Evolutionary conservation across 2,113 vertebrate genomes (phyloP), one percentile per base, ranked within the genome.

Genomic region (Rissa tridactyla): DNA sequence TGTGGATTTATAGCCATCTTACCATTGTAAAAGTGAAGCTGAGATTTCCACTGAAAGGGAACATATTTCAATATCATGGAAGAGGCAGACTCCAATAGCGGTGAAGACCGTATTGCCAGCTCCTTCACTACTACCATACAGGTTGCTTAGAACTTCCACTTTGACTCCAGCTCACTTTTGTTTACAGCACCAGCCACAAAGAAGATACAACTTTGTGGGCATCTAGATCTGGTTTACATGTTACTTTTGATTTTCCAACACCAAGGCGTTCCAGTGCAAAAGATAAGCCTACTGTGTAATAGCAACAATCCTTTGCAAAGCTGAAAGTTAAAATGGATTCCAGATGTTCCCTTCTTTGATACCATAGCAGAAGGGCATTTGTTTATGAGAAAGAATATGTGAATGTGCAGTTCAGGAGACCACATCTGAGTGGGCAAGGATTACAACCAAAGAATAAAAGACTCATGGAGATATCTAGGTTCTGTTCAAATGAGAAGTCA

Each of bases 31-130:
- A 87, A 94, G 65, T 46, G 91, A 97, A 95, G 94, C 91, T 97
- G 92, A 97, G 75, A 94, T 96, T 98, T 97, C 94, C 94, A 94
- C 92, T 96, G 96, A 97, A 97, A 97, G 90, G 95, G 92, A 91
- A 73, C 76, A 47, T 94, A 85, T 88, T 98, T 94, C 85, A 66
- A 1, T 95, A 68, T 88, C 82, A 80, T 64, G 82, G 68, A 88
- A 84, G 78, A 97, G 72, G 94, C 97, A 97, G 90, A 90, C 73
- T 91, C 75, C 77, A 94, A n/a, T 12, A 82, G 93, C 51, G 73
- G 89, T 94, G 87, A 96, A 96, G 87, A 90, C 79, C 3, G 7
- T 92, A 76, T 90, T 82, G 57, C 72, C 75, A 84, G 81, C 55
- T 92, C 34, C 82, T 97, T 93, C 42, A 16, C 82, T 97, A n/a